phyloP scores from a whole-genome alignment of 1,140 invertebrate species.

The Nasonia vitripennis region DNA sequence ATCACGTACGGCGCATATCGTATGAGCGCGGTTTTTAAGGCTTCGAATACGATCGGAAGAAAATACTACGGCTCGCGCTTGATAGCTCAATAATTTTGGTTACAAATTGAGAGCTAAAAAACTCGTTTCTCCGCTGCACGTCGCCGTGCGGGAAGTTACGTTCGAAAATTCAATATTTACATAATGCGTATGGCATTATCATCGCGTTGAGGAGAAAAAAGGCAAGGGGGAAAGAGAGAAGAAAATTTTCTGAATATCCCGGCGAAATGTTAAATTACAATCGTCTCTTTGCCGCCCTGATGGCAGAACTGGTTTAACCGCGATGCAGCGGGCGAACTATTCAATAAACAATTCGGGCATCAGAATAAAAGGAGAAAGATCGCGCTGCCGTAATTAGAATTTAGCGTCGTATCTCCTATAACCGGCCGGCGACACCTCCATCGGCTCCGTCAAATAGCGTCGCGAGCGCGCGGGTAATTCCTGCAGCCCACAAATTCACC shows the following conservation, averaged over 20 bases:
- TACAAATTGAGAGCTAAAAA: neutral
- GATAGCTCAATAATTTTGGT: neutral
- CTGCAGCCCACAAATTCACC: neutral
- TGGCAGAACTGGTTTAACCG: neutral
- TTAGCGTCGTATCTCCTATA: neutral
- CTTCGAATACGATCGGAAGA: neutral
- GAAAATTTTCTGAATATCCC: neutral
- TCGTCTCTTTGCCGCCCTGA: neutral
- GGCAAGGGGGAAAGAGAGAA: too few species aligned
- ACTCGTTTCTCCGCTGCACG: neutral
- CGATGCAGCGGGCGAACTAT: neutral
- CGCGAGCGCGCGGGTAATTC: neutral
- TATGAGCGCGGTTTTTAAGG: too few species aligned
- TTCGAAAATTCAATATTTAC: neutral
- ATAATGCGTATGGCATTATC: neutral
- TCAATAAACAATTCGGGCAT: neutral
- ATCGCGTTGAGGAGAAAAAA: neutral
- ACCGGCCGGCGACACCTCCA: neutral
- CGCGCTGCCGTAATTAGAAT: conserved; percentile 12
- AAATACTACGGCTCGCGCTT: neutral
- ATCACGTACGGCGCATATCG: neutral
- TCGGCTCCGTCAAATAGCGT: neutral
- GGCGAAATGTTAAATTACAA: neutral
- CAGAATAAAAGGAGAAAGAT: neutral
- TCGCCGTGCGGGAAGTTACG: neutral